phyloP scores from a whole-genome alignment of 2,113 vertebrate genomes.

The Chrysemys picta region DNA sequence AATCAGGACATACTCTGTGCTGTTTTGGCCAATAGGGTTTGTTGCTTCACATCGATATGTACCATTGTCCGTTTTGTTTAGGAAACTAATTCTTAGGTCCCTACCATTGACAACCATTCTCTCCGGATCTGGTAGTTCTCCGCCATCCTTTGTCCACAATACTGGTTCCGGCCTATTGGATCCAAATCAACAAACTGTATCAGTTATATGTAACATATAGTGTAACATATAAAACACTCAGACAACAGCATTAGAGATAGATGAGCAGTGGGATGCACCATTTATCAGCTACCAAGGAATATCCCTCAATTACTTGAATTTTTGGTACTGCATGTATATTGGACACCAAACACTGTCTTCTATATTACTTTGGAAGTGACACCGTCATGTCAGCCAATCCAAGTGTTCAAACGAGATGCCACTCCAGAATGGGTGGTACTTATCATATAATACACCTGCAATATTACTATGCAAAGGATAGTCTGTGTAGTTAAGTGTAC shows the following conservation, averaged over 20 bases:
- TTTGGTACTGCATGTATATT: neutral
- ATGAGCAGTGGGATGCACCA: neutral
- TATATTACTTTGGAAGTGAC: neutral
- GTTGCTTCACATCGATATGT: conserved; percentile 98
- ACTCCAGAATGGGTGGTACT: neutral
- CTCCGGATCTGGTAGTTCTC: conserved; percentile 94
- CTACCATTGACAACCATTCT: conserved; percentile 95
- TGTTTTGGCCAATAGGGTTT: conserved; percentile 95
- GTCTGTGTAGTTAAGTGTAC: neutral
- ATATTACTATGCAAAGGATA: neutral
- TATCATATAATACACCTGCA: neutral
- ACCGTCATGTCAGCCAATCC: neutral
- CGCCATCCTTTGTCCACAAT: conserved; percentile 96
- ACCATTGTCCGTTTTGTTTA: conserved; percentile 99
- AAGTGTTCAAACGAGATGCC: neutral
- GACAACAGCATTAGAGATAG: neutral
- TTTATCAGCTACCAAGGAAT: neutral
- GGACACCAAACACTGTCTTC: neutral
- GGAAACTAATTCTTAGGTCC: conserved; percentile 93
- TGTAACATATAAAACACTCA: neutral
- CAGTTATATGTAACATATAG: accelerated
- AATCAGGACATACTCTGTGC: conserved; percentile 93
- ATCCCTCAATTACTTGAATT: neutral
- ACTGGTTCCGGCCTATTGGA: conserved; percentile 92
- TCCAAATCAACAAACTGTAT: conserved; percentile 20